phyloP scores from a whole-genome alignment of 2,797 vertebrate species.

The Phaenicophaeus curvirostris region DNA sequence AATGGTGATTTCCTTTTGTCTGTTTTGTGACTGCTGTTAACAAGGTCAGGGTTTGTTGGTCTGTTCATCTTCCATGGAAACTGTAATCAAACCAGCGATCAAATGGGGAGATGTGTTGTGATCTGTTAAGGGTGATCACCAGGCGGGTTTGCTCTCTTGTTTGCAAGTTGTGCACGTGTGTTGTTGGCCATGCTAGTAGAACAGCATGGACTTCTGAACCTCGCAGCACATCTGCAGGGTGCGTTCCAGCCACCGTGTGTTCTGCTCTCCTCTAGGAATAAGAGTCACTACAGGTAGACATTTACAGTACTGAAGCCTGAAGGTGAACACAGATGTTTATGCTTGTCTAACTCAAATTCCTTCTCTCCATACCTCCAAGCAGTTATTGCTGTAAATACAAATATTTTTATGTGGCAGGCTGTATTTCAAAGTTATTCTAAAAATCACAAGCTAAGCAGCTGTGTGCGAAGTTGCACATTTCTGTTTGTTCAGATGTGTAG shows the following conservation, averaged over 20 bases:
- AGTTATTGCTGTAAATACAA: not conserved
- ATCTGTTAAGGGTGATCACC: fast-evolving
- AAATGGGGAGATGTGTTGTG: fast-evolving
- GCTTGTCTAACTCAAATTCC: not conserved
- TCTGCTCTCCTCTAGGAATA: not conserved
- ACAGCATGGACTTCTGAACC: not conserved
- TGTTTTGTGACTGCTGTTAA: not conserved
- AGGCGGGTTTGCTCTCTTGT: fast-evolving
- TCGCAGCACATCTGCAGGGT: fast-evolving
- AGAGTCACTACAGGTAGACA: not conserved
- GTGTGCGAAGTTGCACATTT: fast-evolving
- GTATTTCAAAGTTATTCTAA: not conserved
- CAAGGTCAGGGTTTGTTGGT: not conserved
- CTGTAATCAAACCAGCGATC: not conserved
- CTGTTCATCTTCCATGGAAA: constrained; percentile 26
- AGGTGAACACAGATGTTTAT: not conserved
- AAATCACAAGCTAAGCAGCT: not conserved
- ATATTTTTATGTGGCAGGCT: not conserved
- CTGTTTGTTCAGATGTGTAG: fast-evolving
- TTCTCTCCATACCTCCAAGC: not conserved
- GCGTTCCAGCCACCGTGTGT: fast-evolving
- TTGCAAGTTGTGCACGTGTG: fast-evolving
- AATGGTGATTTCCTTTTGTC: not conserved
- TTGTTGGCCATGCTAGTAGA: not conserved
- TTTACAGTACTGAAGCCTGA: not conserved